These are phyloP conservation scores for Coregonus suidteri DNA, from an alignment of 2,797 vertebrate genomes.

Conservation along the genomic window DNA sequence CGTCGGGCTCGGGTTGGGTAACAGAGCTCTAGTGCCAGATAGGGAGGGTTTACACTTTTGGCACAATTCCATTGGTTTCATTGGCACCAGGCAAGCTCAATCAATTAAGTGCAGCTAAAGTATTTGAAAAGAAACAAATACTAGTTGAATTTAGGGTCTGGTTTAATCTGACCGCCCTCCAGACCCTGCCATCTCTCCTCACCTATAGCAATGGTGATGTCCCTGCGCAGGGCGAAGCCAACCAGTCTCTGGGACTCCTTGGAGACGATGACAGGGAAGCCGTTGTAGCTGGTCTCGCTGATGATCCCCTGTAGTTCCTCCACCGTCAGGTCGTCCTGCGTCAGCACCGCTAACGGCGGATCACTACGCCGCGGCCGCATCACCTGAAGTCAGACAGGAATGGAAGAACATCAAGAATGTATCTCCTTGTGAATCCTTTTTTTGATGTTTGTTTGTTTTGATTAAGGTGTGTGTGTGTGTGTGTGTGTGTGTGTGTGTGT, in stretches of 20 bases:
- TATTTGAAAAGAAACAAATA: too few species aligned
- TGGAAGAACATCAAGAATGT: too few species aligned
- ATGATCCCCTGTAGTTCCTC: conserved; percentile 93
- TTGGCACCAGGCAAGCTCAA: too few species aligned
- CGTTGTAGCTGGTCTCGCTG: conserved; percentile 95
- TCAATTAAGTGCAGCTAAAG: too few species aligned
- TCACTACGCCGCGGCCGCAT: conserved; percentile 93
- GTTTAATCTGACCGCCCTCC: not conserved
- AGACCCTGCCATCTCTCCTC: not conserved
- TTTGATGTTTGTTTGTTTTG: too few species aligned
- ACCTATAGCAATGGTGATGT: conserved; percentile 95
- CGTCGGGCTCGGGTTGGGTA: too few species aligned
- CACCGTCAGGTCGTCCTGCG: conserved; percentile 96
- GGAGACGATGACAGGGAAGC: conserved; percentile 98
- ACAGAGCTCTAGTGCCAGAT: too few species aligned
- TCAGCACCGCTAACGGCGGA: conserved; percentile 90
- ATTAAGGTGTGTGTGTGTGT: too few species aligned
- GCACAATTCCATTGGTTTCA: too few species aligned
- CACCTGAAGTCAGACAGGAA: conserved; percentile 9
- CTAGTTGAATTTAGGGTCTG: not conserved
- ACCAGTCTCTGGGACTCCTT: conserved; percentile 96
- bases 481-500: too few species aligned
- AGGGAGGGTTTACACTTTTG: too few species aligned
- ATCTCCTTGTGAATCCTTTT: too few species aligned
- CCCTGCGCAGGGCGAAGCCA: conserved; percentile 95